Base-by-base conservation (phyloP, 2,113 vertebrate genomes). In the Patagioenas fasciata region DNA sequence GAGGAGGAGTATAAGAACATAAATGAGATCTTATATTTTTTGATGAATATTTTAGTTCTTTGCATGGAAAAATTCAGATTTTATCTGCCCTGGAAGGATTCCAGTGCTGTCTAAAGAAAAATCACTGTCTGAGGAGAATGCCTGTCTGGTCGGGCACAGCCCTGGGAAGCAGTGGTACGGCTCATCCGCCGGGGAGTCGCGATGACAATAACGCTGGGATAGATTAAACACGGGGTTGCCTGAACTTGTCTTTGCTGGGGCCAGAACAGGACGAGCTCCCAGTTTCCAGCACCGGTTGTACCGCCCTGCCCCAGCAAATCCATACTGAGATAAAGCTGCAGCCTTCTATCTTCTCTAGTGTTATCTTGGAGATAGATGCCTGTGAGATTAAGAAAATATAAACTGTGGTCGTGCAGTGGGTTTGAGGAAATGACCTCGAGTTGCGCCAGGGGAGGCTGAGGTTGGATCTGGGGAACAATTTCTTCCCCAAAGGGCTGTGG, bases 241-340 rank as follows among this genome's bases (percentile, higher is more conserved):
- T 67, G 84, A 44, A 56, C 93, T 89, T 6, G 61, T 79, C 77
- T 72, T 84, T 28, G 36, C 44, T 47, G 69, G 60, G n/a, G 60
- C 83, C 13, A 50, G 74, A 38, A 47, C 29, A 29, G 84, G 71
- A 44, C 10, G 12, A 74, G 65, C 36, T 89, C 91, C 29, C 0
- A 0, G 3, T 25, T 44, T 36, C 62, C 84, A 0, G 1, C 3
- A 3, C 66, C 0, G 1, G 48, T 18, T 32, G 61, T 1, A 0
- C 36, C 83, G 62, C 60, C 53, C 80, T 71, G 67, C 62, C 44
- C 58, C 67, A 32, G 80, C 42, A n/a, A 25, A 20, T 77, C 48
- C 10, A 8, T 14, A 1, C 1, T 14, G 47, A 73, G 64, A 66
- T 57, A 78, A 69, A 86, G 23, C 44, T 18, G 34, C 36, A 51